These are phyloP conservation scores for Dasypolia templi DNA, from an alignment of 2,888 invertebrate species.

Conservation along the genomic window DNA sequence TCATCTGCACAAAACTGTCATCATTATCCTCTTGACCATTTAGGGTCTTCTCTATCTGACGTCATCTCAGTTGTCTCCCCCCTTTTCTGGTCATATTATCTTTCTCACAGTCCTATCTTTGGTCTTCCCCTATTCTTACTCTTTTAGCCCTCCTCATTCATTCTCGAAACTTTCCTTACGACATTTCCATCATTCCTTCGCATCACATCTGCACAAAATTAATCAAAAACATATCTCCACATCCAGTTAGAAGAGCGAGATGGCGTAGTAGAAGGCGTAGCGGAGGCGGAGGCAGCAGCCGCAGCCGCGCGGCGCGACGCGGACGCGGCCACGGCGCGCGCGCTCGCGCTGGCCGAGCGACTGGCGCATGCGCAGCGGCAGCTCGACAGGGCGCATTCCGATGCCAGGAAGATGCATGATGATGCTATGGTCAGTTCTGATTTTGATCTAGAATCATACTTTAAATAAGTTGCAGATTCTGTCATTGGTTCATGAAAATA, in stretches of 20 bases:
- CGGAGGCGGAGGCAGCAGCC: conserved; percentile 79
- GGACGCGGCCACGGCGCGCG: conserved; percentile 82
- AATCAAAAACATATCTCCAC: fast-evolving
- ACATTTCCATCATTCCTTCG: not conserved
- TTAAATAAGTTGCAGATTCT: not conserved
- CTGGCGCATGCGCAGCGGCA: conserved; percentile 88
- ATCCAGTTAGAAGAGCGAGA: conserved; percentile 73
- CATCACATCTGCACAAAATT: not conserved
- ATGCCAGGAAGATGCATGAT: conserved; percentile 85
- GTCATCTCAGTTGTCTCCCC: not conserved
- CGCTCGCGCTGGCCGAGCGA: conserved; percentile 82
- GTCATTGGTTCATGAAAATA: not conserved
- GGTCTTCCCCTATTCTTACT: not conserved
- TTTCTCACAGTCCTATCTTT: not conserved
- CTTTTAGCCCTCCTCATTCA: not conserved
- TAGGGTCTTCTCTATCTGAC: not conserved
- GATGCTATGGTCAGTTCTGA: conserved; percentile 72
- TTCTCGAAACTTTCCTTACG: not conserved
- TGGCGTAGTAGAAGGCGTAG: conserved; percentile 81
- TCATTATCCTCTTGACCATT: not conserved
- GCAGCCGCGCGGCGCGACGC: conserved; percentile 84
- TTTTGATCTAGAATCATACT: not conserved
- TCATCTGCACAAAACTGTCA: not conserved
- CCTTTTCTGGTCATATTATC: not conserved
- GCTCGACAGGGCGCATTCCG: conserved; percentile 85